Percentiles rank a stretch among this genome's conserved stretches.
Conservation (phyloP, 1,140 invertebrate genomes). For the Aphelenchoides avenae region DNA sequence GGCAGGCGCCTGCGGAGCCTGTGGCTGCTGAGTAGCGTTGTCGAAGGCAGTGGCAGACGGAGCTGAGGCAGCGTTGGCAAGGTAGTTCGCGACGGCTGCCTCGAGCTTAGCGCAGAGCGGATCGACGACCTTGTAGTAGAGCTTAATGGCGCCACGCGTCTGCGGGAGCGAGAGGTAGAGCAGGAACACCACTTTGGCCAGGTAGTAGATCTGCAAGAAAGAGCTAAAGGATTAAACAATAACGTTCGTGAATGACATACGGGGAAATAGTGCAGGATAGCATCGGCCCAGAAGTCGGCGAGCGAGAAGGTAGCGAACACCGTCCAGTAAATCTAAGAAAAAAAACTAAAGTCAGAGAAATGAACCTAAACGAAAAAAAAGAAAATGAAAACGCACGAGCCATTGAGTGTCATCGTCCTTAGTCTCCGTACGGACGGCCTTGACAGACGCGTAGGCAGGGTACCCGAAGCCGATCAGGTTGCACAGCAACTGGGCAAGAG, state of each 20-base stretch:
- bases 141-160: slow-evolving; percentile 21
- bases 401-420: slow-evolving; percentile 46
- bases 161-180: slow-evolving; percentile 25
- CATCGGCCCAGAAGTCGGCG: slow-evolving; percentile 38
- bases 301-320: slow-evolving; percentile 34
- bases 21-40: too few species aligned
- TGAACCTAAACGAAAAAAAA: too few species aligned
- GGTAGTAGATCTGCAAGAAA: slow-evolving; percentile 38
- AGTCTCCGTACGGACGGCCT: slow-evolving; percentile 30
- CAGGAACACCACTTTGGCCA: slow-evolving; percentile 26
- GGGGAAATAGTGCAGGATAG: too few species aligned
- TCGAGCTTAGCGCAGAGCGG: too few species aligned
- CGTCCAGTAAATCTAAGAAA: slow-evolving; percentile 42
- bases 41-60: too few species aligned
- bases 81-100: too few species aligned
- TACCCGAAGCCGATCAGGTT: slow-evolving; percentile 91
- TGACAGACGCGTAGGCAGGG: slow-evolving; percentile 79
- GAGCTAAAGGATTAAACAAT: too few species aligned
- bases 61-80: too few species aligned
- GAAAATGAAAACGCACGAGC: slow-evolving; percentile 52
- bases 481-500: slow-evolving; percentile 85
- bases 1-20: too few species aligned
- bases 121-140: slow-evolving; percentile 21
- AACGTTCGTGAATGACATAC: too few species aligned
- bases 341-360: too few species aligned